These are phyloP conservation scores for Drosophila equinoxialis DNA, from an alignment of 1,140 invertebrate genomes.

Conservation along the genomic window DNA sequence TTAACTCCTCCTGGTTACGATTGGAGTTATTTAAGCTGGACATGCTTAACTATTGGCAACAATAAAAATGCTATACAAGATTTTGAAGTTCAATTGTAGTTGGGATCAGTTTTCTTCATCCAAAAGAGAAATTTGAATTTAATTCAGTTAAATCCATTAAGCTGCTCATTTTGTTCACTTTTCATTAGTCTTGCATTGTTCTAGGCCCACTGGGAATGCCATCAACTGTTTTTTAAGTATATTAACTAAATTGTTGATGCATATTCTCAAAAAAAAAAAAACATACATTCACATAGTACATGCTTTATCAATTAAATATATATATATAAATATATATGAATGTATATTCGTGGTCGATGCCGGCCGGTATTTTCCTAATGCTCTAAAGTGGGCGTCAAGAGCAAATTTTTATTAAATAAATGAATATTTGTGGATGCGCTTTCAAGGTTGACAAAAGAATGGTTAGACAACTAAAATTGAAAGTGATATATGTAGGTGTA, in stretches of 20 bases:
- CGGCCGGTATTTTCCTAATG: constrained; percentile 14
- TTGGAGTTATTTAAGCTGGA: too few relatives aligned
- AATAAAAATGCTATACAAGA: too few relatives aligned
- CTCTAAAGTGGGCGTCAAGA: constrained; percentile 8
- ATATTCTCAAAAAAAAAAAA: too few relatives aligned
- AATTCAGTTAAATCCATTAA: too few relatives aligned
- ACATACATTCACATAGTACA: too few relatives aligned
- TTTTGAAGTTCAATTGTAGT: too few relatives aligned
- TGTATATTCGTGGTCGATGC: neutral
- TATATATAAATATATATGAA: neutral
- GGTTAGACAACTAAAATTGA: constrained; percentile 7
- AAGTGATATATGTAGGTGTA: constrained; percentile 10
- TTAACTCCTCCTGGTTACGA: neutral
- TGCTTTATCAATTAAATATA: too few relatives aligned
- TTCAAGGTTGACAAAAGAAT: constrained; percentile 17
- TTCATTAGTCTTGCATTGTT: neutral
- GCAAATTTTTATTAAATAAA: constrained; percentile 3
- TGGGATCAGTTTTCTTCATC: too few relatives aligned
- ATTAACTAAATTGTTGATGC: neutral
- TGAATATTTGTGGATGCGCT: constrained; percentile 9
- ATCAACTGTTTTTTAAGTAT: constrained; percentile 1
- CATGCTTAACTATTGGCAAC: too few relatives aligned
- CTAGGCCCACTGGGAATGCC: neutral
- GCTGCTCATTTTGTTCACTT: too few relatives aligned
- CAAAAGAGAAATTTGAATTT: too few relatives aligned